Conservation (phyloP, 92 coral and sea anemone genomes). For the Nematostella vectensis region DNA sequence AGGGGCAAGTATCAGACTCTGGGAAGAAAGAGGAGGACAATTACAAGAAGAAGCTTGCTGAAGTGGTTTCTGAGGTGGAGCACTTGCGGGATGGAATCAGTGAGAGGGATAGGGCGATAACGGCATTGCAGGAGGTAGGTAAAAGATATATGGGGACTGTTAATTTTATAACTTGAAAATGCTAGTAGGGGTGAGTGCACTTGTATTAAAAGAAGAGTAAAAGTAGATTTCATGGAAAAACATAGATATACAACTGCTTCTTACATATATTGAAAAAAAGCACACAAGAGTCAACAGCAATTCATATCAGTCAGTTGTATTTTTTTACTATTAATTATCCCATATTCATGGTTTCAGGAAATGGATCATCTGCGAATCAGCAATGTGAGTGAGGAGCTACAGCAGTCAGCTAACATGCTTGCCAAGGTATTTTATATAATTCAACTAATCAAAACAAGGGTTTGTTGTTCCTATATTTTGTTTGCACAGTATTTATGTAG, state of each 20-base stretch:
- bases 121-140: constrained; percentile 64
- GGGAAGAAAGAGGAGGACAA: constrained; percentile 38
- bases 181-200: too few relatives aligned
- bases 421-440: constrained; percentile 81
- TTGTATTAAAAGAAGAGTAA: too few relatives aligned
- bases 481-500: too few relatives aligned
- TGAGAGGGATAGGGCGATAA: constrained; percentile 56
- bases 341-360: too few relatives aligned
- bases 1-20: constrained; percentile 53
- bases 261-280: too few relatives aligned
- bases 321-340: too few relatives aligned
- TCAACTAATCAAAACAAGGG: neutral
- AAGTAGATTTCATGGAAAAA: too few relatives aligned
- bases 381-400: constrained; percentile 71
- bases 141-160: neutral
- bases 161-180: too few relatives aligned
- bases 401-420: constrained; percentile 76
- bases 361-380: constrained; percentile 52
- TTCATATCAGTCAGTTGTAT: too few relatives aligned
- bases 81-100: constrained; percentile 45
- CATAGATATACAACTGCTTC: too few relatives aligned
- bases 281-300: too few relatives aligned
- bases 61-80: constrained; percentile 48
- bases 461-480: too few relatives aligned
- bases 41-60: constrained; percentile 59